Percentiles rank a stretch among this genome's conserved stretches.
Evolutionary conservation across 2,888 invertebrate species (phyloP).

Genomic region (Hydriomena furcata): DNA sequence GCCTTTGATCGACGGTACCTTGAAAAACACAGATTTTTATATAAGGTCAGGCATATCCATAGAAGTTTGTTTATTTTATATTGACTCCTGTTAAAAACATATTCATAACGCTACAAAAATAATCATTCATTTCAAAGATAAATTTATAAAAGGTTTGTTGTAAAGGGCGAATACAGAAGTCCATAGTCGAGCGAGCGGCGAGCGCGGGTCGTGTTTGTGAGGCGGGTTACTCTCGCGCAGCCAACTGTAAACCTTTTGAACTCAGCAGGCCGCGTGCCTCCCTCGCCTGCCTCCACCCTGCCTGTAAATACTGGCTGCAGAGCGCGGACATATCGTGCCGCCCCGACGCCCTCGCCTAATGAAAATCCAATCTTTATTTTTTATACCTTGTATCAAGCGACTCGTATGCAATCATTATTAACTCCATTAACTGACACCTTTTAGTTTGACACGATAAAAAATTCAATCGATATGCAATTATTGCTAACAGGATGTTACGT

Average conservation of each 20-base stretch:
- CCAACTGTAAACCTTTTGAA: constrained; percentile 82
- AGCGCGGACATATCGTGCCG: constrained; percentile 73
- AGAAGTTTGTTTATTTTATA: constrained; percentile 3
- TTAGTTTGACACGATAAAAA: too few species aligned
- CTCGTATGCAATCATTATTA: constrained; percentile 46
- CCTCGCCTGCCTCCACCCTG: constrained; percentile 31
- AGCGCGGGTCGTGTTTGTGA: constrained; percentile 72
- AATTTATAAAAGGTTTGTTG: constrained; percentile 47
- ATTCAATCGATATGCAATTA: too few species aligned
- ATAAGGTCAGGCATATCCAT: not conserved
- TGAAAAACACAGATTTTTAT: not conserved
- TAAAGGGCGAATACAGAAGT: constrained; percentile 56
- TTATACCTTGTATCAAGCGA: constrained; percentile 51
- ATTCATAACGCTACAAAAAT: constrained; percentile 34
- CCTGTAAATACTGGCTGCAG: constrained; percentile 58
- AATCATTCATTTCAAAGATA: constrained; percentile 44
- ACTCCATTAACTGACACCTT: not conserved
- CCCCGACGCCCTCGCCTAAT: constrained; percentile 80
- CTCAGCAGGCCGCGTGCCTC: constrained; percentile 68
- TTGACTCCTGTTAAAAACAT: constrained; percentile 13
- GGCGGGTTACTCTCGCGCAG: constrained; percentile 82
- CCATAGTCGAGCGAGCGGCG: constrained; percentile 60
- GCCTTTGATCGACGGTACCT: too few species aligned
- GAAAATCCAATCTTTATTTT: constrained; percentile 78
- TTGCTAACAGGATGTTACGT: too few species aligned